Evolutionary conservation across 2,888 invertebrate genomes (phyloP), one percentile per base, ranked within the genome.

Genomic region (Acleris emargana): DNA sequence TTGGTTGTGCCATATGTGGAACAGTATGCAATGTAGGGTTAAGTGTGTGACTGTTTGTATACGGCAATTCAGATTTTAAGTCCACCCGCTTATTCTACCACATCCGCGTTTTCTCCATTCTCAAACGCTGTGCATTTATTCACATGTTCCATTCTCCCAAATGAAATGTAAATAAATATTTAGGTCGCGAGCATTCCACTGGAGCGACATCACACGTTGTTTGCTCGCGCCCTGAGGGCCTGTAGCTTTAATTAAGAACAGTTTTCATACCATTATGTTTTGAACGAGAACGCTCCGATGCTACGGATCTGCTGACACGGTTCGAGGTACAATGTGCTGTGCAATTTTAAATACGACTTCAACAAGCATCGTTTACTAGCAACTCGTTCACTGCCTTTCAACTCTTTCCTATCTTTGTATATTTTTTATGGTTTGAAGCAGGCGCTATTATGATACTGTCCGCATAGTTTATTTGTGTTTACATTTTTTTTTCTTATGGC

Each of bases 141-240:
- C 73, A 73, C 64, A 60, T 64, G 73, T 77, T 77, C 75, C 81
- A 80, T 81, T 81, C 75, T 73, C 76, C 69, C 78, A 84, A 86
- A 86, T 86, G 81, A 85, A 86, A 85, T 84, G 85, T 84, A 86
- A 86, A 86, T 83, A 85, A 79, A 77, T 74, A 74, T 81, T 76
- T 81, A 71, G 80, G 73, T 73, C 80, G 74, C 67, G 66, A 71
- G 71, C 73, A 72, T 72, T 72, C 68, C 69, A 45, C 54, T 22
- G 57, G 25, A 72, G 68, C 70, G 62, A 71, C 71, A 73, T 71
- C 69, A 69, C 68, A 72, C 69, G 68, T 64, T 71, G 76, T 79
- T 79, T 77, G 71, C 74, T 71, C 72, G 54, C 73, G 70, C 71
- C 52, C 58, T 22, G 63, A 68, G 70, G 68, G 73, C 75, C 72